Percentiles rank a stretch among this genome's conserved stretches.
phyloP scores from a whole-genome alignment of 2,888 invertebrate genomes.

The Spilarctia lutea region DNA sequence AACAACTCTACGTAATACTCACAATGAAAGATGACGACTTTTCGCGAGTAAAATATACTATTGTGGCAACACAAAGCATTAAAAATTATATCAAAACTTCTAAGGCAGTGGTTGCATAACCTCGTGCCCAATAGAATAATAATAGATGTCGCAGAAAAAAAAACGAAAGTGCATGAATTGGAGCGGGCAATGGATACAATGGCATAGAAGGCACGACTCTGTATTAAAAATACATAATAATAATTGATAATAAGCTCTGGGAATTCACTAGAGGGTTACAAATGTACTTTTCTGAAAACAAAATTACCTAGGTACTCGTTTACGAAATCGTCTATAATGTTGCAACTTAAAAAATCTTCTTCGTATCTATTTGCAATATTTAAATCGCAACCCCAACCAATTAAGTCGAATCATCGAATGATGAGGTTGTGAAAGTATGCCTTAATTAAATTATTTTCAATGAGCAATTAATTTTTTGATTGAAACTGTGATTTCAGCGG shows the following conservation, averaged over 20 bases:
- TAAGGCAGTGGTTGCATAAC: conserved; percentile 81
- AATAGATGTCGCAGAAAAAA: conserved; percentile 84
- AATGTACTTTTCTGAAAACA: conserved; percentile 36
- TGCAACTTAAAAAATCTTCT: conserved; percentile 26
- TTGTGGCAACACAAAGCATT: conserved; percentile 70
- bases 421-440: background rate
- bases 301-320: conserved; percentile 29
- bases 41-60: conserved; percentile 34
- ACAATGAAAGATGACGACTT: conserved; percentile 42
- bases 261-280: conserved; percentile 35
- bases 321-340: conserved; percentile 36
- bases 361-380: background rate
- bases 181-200: conserved; percentile 83
- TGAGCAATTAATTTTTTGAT: background rate
- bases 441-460: background rate
- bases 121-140: conserved; percentile 84
- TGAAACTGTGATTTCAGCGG: background rate
- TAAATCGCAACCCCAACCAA: background rate
- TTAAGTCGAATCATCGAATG: background rate
- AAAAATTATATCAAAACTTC: conserved; percentile 86
- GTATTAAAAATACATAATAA: conserved; percentile 48
- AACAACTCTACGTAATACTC: conserved; percentile 38
- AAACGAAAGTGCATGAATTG: conserved; percentile 83
- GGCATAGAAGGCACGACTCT: conserved; percentile 72
- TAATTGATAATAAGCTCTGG: conserved; percentile 32